Percentiles rank a stretch among this genome's conserved stretches.
Evolutionary conservation across 2,113 vertebrate genomes (phyloP).

Genomic region (Chaenogobius annularis): DNA sequence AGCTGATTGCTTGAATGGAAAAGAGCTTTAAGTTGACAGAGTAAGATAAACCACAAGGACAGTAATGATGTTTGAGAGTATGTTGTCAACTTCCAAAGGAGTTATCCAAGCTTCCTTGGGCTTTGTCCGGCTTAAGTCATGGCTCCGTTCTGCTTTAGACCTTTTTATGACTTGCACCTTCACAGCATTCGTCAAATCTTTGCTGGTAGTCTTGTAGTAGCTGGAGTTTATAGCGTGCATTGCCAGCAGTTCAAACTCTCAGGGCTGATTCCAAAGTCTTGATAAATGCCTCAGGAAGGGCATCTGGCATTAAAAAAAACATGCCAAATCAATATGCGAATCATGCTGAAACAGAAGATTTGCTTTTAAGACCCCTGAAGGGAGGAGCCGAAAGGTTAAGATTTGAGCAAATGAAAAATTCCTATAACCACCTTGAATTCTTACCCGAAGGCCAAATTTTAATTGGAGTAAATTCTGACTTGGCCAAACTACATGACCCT

Average conservation of each 20-base stretch:
- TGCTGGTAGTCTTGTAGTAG: conserved; percentile 37
- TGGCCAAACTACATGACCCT: conserved; percentile 63
- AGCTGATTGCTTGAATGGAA: conserved; percentile 53
- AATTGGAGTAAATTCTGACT: conserved; percentile 23
- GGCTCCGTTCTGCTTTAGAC: background rate
- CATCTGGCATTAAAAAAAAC: background rate
- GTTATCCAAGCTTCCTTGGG: conserved; percentile 46
- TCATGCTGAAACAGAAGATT: background rate
- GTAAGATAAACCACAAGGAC: conserved; percentile 55
- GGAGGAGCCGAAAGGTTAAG: background rate
- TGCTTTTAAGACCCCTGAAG: background rate
- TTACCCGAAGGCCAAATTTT: background rate
- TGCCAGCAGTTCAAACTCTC: conserved; percentile 21
- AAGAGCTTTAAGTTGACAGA: conserved; percentile 46
- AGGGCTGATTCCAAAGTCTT: background rate
- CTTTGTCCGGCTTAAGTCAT: background rate
- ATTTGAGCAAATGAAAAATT: conserved; percentile 13
- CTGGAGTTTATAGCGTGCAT: conserved; percentile 29
- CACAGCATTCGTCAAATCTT: conserved; percentile 32
- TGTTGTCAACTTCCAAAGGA: conserved; percentile 29
- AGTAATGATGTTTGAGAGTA: conserved; percentile 18
- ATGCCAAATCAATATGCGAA: background rate
- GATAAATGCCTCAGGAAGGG: background rate
- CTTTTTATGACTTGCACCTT: conserved; percentile 28
- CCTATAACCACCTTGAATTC: conserved; percentile 43